A percentile compares a stretch with the other conserved stretches of the same genome.
Evolutionary conservation across 2,888 invertebrate genomes (phyloP).

Genomic region (Trissolcus brochymenae): DNA sequence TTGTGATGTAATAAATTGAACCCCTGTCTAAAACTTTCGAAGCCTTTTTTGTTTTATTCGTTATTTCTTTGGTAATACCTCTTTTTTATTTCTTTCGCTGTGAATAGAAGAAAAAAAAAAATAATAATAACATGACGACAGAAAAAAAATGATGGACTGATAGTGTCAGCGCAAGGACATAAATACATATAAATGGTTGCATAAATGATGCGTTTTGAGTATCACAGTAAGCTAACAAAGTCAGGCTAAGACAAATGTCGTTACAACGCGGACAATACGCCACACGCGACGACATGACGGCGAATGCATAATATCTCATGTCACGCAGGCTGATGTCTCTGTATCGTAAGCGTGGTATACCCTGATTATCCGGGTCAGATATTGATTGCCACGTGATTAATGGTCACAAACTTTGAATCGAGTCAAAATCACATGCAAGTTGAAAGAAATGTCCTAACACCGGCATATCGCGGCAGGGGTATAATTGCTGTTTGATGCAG

Average conservation of each 20-base stretch:
- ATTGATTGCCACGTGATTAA: constrained; percentile 34
- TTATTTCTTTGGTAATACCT: too few species aligned
- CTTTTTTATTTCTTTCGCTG: too few species aligned
- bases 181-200: constrained; percentile 14
- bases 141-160: too few species aligned
- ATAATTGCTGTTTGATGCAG: constrained; percentile 25
- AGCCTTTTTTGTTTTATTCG: too few species aligned
- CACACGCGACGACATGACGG: constrained; percentile 45
- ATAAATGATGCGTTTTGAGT: constrained; percentile 25
- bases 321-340: constrained; percentile 38
- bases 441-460: constrained; percentile 1
- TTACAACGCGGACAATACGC: constrained; percentile 33
- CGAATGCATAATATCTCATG: constrained; percentile 35
- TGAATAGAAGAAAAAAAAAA: too few species aligned
- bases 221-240: constrained; percentile 31
- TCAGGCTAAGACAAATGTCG: constrained; percentile 42
- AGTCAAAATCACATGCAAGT: not conserved
- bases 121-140: too few species aligned
- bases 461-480: not conserved
- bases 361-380: constrained; percentile 35
- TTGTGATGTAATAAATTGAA: too few species aligned
- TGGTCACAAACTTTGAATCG: constrained; percentile 9
- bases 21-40: too few species aligned
- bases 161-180: too few species aligned
- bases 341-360: constrained; percentile 17